phyloP scores from a whole-genome alignment of 2,888 invertebrate species.

The Nowickia ferox region DNA sequence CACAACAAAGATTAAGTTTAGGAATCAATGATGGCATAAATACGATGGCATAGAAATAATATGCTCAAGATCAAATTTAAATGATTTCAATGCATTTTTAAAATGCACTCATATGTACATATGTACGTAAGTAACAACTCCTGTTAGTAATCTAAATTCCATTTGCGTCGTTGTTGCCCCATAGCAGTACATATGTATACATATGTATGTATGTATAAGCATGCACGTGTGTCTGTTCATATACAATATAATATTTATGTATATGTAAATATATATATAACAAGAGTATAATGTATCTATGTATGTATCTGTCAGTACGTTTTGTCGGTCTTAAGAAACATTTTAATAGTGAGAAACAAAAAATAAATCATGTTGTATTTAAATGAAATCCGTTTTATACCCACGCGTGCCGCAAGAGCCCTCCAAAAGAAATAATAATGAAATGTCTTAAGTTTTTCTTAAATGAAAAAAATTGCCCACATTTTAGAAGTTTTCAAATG shows the following conservation, averaged over 20 bases:
- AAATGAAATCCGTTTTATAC: slow-evolving; percentile 42
- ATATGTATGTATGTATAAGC: neutral
- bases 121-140: slow-evolving; percentile 1
- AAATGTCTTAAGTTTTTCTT: neutral
- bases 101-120: slow-evolving; percentile 13
- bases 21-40: slow-evolving; percentile 55
- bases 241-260: neutral
- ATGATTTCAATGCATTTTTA: slow-evolving; percentile 34
- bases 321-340: slow-evolving; percentile 6
- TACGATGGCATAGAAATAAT: slow-evolving; percentile 26
- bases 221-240: neutral
- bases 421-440: slow-evolving; percentile 30
- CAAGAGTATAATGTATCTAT: no score
- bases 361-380: slow-evolving; percentile 37
- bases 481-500: slow-evolving; percentile 35
- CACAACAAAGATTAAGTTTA: slow-evolving; percentile 36
- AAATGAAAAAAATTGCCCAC: slow-evolving; percentile 33
- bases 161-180: neutral
- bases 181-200: no score
- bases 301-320: neutral
- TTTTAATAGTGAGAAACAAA: slow-evolving; percentile 27
- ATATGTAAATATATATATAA: neutral
- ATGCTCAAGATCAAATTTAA: slow-evolving; percentile 52
- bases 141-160: slow-evolving; percentile 1
- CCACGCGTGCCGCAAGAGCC: slow-evolving; percentile 58